Evolutionary conservation across 2,888 invertebrate species (phyloP), one percentile per base, ranked within the genome.

Genomic region (Lasioglossum calceatum): DNA sequence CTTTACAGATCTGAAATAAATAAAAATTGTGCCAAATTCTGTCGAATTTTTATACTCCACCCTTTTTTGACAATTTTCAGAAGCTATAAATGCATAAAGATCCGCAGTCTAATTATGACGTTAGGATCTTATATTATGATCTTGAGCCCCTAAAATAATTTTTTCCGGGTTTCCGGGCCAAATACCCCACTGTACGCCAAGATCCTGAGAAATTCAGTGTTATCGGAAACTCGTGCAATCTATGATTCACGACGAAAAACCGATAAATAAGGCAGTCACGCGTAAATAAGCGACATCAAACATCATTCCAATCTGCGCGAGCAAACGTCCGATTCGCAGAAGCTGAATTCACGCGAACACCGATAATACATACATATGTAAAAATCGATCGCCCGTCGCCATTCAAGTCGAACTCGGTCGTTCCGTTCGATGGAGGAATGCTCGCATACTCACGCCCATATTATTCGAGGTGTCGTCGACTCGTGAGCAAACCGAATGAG

Each of bases 361-460:
- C 27, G 47, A 75, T 64, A 50, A 27, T n/a, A 2, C 36, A 42
- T 47, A 42, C 82, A 82, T 82, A 88, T 39, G 50, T n/a, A 77
- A 89, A 86, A 89, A 89, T 89, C 85, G 78, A 91, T 89, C 79
- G 85, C 23, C 47, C 61, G 85, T 83, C 81, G 77, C 27, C 71
- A 71, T 77, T 82, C 27, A 32, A 44, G 76, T 70, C 64, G 16
- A 32, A 32, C 61, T 27, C 61, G 47, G 77, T 71, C 70, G 47
- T 76, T 77, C 27, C 61, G 47, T 12, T 42, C 70, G 77, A 84
- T 72, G 2, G 19, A 78, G 64, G 27, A 32, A 67, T 44, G 36
- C 23, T 47, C n/a, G 42, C 19, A n/a, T 42, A 78, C 39, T n/a
- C 74, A 36, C 67, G 44, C 64, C 42, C 14, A 61, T 27, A 39